Conservation (phyloP, 2,113 vertebrate genomes). For the Myodes glareolus region DNA sequence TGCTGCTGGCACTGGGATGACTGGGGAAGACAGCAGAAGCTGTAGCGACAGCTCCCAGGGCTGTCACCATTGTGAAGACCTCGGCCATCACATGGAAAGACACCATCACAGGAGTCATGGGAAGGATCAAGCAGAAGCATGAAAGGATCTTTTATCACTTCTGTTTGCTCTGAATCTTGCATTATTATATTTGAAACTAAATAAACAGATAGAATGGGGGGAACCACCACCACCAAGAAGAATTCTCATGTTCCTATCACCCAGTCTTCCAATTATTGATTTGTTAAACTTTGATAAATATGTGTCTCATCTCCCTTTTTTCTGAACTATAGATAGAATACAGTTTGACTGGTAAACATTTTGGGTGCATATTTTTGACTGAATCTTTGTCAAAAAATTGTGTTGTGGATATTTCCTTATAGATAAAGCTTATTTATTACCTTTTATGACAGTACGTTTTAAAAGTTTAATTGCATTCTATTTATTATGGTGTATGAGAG, state of each 20-base stretch:
- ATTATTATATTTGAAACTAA: constrained; percentile 14
- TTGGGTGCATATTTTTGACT: background rate
- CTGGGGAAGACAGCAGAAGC: background rate
- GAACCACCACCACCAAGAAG: background rate
- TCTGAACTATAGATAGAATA: background rate
- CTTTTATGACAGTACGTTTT: background rate
- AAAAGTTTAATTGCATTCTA: background rate
- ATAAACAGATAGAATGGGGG: background rate
- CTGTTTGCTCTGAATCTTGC: background rate
- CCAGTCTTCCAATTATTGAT: background rate
- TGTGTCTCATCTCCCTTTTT: background rate
- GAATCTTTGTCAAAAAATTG: background rate
- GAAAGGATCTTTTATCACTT: background rate
- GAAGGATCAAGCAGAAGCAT: background rate
- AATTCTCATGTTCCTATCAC: background rate
- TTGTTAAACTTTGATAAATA: background rate
- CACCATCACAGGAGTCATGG: background rate
- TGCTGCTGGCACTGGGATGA: background rate
- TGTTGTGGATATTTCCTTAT: background rate
- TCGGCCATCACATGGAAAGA: background rate
- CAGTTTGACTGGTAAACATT: background rate
- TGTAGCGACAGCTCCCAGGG: background rate
- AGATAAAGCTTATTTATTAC: background rate
- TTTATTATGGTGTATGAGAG: background rate
- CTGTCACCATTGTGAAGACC: background rate